These are phyloP conservation scores for Denticeps clupeoides DNA, from an alignment of 2,797 vertebrate genomes.

Conservation along the genomic window DNA sequence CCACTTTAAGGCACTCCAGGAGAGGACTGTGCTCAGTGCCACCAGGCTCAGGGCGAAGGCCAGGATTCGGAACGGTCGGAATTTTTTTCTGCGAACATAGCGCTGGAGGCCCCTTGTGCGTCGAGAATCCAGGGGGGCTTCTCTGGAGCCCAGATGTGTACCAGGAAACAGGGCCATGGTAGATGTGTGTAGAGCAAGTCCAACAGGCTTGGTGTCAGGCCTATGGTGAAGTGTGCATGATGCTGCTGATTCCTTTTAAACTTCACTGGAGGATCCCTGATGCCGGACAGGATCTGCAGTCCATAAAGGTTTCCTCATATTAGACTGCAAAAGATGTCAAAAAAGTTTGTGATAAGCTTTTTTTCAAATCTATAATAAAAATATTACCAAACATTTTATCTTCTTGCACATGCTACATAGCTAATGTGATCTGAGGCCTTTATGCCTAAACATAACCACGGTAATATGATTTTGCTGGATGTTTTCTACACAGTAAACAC, in stretches of 20 bases:
- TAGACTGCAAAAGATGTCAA: constrained; percentile 38
- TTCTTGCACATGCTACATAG: too few species aligned
- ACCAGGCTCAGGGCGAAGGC: constrained; percentile 73
- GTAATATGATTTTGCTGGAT: too few species aligned
- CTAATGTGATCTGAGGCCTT: too few species aligned
- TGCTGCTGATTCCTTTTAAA: constrained; percentile 35
- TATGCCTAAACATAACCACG: too few species aligned
- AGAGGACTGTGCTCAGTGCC: constrained; percentile 72
- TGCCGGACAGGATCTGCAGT: constrained; percentile 47
- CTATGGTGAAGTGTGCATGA: constrained; percentile 22
- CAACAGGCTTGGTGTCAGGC: not conserved
- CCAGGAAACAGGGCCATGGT: constrained; percentile 19
- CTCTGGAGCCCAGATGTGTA: constrained; percentile 21
- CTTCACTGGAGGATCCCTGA: constrained; percentile 25
- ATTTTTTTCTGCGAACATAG: constrained; percentile 72
- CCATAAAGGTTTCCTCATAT: constrained; percentile 62
- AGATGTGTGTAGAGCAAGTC: constrained; percentile 5
- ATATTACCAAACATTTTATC: too few species aligned
- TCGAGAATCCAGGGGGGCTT: constrained; percentile 18
- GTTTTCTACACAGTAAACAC: too few species aligned
- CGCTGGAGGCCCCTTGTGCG: constrained; percentile 49
- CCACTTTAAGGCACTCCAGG: constrained; percentile 81
- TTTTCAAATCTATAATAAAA: too few species aligned
- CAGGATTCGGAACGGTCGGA: constrained; percentile 71
- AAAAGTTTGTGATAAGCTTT: too few species aligned